Conservation (phyloP, 2,113 vertebrate species). For the Macrotis lagotis region DNA sequence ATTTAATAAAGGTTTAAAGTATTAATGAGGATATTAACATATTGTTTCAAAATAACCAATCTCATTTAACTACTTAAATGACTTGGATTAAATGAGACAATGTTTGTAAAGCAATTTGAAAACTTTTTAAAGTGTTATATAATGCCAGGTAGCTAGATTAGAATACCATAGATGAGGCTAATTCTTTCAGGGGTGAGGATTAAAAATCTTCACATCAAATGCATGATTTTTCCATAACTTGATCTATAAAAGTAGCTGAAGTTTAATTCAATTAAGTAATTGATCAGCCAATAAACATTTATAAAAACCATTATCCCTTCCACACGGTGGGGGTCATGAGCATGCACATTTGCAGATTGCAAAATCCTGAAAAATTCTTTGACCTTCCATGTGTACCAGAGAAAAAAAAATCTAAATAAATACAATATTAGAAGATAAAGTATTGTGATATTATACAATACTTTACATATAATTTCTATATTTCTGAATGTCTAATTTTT, state of each 20-base stretch:
- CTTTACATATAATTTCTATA: too few relatives aligned
- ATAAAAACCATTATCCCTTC: neutral
- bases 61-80: neutral
- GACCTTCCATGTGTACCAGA: too few relatives aligned
- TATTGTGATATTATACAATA: too few relatives aligned
- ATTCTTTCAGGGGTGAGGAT: neutral
- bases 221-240: neutral
- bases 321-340: too few relatives aligned
- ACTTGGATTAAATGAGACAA: neutral
- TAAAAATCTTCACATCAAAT: neutral
- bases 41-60: neutral
- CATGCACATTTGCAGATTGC: too few relatives aligned
- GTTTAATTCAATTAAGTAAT: neutral
- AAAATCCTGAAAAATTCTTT: too few relatives aligned
- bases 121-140: neutral
- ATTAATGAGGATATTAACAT: neutral
- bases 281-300: neutral
- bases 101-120: neutral
- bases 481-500: too few relatives aligned
- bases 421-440: too few relatives aligned
- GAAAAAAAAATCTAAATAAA: too few relatives aligned
- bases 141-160: neutral
- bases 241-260: neutral
- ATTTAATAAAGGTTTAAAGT: neutral
- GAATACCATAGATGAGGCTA: neutral